A percentile compares a stretch with the other conserved stretches of the same genome.
Conservation (phyloP, 2,113 vertebrate genomes). For the Oophaga pumilio region DNA sequence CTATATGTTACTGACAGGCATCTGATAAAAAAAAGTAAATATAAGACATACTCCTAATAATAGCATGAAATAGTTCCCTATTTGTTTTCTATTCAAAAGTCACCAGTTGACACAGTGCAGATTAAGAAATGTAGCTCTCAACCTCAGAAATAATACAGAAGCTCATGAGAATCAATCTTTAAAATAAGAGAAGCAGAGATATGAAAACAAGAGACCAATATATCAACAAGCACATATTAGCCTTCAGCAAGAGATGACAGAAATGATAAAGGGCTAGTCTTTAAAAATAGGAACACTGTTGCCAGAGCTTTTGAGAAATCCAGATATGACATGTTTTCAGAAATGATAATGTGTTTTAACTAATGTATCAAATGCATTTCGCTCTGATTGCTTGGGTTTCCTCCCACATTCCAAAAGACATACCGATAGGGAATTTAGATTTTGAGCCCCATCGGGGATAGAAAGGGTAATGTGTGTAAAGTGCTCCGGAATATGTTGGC, state of each 20-base stretch:
- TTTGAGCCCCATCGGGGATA: no score
- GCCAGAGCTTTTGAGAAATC: slow-evolving; percentile 46
- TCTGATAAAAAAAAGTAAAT: slow-evolving; percentile 60
- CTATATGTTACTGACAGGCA: slow-evolving; percentile 59
- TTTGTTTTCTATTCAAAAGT: slow-evolving; percentile 55
- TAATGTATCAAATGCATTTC: slow-evolving; percentile 1
- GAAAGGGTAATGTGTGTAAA: no score
- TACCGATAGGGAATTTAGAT: no score
- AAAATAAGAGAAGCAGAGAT: slow-evolving; percentile 50
- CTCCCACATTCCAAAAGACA: no score
- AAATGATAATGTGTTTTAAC: slow-evolving; percentile 38
- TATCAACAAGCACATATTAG: slow-evolving; percentile 54
- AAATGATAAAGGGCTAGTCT: slow-evolving; percentile 54
- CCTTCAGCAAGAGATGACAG: slow-evolving; percentile 55
- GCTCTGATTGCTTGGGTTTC: not conserved
- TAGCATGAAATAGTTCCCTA: slow-evolving; percentile 50
- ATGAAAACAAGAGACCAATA: slow-evolving; percentile 57
- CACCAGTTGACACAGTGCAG: slow-evolving; percentile 52
- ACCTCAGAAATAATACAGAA: slow-evolving; percentile 48
- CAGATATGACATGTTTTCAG: slow-evolving; percentile 37
- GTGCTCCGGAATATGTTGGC: no score
- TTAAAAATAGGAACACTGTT: slow-evolving; percentile 52
- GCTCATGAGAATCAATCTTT: slow-evolving; percentile 54
- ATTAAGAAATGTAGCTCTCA: slow-evolving; percentile 54
- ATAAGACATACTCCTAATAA: slow-evolving; percentile 54